Percentiles rank a stretch among this genome's conserved stretches.
Conservation (phyloP, 2,797 vertebrate genomes). For the Bradypus variegatus region DNA sequence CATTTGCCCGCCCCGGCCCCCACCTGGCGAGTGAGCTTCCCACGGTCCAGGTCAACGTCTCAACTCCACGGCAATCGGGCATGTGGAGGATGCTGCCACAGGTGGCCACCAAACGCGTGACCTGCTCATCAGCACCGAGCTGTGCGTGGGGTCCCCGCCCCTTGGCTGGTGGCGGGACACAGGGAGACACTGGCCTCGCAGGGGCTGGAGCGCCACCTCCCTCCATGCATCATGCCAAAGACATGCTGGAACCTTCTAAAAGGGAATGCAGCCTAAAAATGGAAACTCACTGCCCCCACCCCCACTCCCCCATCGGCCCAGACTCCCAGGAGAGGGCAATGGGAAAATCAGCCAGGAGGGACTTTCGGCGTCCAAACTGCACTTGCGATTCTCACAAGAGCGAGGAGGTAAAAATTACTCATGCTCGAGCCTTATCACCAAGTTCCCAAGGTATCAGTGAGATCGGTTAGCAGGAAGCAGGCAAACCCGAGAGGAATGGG, state of each 20-base stretch:
- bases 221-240: too few relatives aligned
- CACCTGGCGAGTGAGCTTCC: too few relatives aligned
- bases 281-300: neutral
- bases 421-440: neutral
- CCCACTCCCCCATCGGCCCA: neutral
- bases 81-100: too few relatives aligned
- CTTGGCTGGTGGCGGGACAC: too few relatives aligned
- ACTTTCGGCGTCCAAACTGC: neutral
- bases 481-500: rapidly evolving
- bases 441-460: neutral
- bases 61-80: too few relatives aligned
- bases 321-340: neutral
- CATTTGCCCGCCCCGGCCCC: too few relatives aligned
- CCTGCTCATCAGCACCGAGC: too few relatives aligned
- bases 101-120: too few relatives aligned
- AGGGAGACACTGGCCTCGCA: too few relatives aligned
- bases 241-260: neutral
- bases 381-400: neutral
- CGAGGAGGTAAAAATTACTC: neutral
- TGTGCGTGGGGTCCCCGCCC: too few relatives aligned
- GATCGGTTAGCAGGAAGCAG: neutral
- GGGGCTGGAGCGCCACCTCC: too few relatives aligned
- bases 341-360: neutral
- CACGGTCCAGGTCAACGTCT: too few relatives aligned
- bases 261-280: constrained; percentile 14